A percentile compares a stretch with the other conserved stretches of the same genome.
These are phyloP conservation scores for Tupiocoris notatus DNA, from an alignment of 2,888 invertebrate species.

Conservation along the genomic window DNA sequence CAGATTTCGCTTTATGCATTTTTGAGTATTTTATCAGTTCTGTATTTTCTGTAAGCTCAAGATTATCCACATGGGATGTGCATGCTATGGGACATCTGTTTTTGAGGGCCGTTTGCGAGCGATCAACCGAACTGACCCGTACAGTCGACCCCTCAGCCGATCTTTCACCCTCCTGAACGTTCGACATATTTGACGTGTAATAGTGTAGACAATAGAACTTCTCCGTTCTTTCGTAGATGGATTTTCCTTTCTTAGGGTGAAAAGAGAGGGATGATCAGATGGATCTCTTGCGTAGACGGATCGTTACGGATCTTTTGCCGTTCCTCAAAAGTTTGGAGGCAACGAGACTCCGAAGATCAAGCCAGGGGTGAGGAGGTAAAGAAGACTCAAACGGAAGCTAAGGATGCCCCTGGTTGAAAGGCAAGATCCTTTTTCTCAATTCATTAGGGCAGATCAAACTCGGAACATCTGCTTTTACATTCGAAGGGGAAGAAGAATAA, in stretches of 20 bases:
- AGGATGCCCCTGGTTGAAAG: background rate
- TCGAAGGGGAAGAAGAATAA: background rate
- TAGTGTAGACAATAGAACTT: background rate
- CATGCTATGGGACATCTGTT: conserved; percentile 7
- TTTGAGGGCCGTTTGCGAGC: conserved; percentile 6
- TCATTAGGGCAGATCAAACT: conserved; percentile 27
- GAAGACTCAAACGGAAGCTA: too few relatives aligned
- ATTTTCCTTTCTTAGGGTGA: too few relatives aligned
- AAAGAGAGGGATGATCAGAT: too few relatives aligned
- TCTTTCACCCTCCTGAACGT: conserved; percentile 12
- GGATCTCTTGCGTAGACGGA: too few relatives aligned
- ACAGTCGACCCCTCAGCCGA: conserved; percentile 2
- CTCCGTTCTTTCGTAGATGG: background rate
- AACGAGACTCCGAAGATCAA: background rate
- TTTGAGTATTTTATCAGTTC: too few relatives aligned
- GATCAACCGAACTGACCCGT: conserved; percentile 31
- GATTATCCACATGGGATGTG: too few relatives aligned
- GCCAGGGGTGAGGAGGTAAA: background rate
- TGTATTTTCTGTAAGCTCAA: too few relatives aligned
- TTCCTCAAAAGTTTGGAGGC: background rate
- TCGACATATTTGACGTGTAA: background rate
- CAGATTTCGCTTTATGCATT: too few relatives aligned
- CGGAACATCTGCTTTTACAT: conserved; percentile 37
- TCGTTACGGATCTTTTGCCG: background rate
- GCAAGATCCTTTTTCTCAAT: conserved; percentile 3